Percentiles rank a stretch among this genome's conserved stretches.
Conservation (phyloP, 1,140 invertebrate species). For the Diorhabda sublineata region DNA sequence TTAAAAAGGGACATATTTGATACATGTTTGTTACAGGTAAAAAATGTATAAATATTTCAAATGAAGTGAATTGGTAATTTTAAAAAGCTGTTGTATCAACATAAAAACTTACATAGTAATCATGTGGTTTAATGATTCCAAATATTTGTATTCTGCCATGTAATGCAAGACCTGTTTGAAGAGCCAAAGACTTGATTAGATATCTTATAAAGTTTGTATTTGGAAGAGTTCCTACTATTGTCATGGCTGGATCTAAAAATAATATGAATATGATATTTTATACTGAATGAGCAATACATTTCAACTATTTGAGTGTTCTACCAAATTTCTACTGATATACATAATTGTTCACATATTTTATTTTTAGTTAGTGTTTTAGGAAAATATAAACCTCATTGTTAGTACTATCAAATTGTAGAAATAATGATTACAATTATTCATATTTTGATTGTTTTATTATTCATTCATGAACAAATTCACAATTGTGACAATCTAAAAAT, state of each 20-base stretch:
- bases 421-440: too few relatives aligned
- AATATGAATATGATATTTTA: not conserved
- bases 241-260: constrained; percentile 36
- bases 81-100: constrained; percentile 5
- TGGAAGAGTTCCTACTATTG: constrained; percentile 36
- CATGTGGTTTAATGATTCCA: constrained; percentile 32
- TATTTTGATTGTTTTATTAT: too few relatives aligned
- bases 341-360: too few relatives aligned
- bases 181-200: constrained; percentile 34
- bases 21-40: too few relatives aligned
- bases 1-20: too few relatives aligned
- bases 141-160: constrained; percentile 39
- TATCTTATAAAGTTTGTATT: constrained; percentile 35
- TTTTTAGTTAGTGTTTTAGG: too few relatives aligned
- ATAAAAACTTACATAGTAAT: constrained; percentile 35
- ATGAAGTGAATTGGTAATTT: not conserved
- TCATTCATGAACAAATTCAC: too few relatives aligned
- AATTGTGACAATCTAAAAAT: too few relatives aligned
- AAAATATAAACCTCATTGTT: too few relatives aligned
- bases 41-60: not conserved
- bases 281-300: too few relatives aligned
- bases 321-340: too few relatives aligned
- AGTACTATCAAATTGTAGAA: not conserved
- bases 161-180: constrained; percentile 32
- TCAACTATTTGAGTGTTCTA: too few relatives aligned